Conservation (phyloP, 35 echinoderm and acorn worm species). For the Hemicentrotus pulcherrimus region DNA sequence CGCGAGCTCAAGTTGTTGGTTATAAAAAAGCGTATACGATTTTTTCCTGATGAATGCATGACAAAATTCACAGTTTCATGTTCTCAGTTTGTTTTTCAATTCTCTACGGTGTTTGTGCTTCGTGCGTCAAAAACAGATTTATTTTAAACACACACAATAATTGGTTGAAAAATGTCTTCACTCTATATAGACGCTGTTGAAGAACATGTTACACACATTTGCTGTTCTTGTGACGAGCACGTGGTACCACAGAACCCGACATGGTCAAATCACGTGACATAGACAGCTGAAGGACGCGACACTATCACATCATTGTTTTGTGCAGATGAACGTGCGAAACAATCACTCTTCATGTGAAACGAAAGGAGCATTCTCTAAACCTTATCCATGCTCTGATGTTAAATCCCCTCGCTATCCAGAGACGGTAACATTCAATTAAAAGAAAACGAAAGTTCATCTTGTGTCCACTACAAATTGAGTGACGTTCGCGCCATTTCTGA, state of each 20-base stretch:
- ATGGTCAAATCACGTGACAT: background rate
- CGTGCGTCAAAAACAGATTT: background rate
- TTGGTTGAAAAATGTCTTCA: background rate
- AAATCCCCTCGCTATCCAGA: background rate
- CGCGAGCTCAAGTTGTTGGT: background rate
- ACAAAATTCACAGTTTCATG: conserved; percentile 6
- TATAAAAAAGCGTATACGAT: conserved; percentile 22
- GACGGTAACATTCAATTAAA: background rate
- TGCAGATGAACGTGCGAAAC: conserved; percentile 10
- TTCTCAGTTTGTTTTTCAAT: background rate
- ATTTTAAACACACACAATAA: conserved; percentile 1
- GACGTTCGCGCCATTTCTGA: background rate
- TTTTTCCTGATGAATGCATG: background rate
- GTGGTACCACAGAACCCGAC: background rate
- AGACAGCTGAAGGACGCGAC: background rate
- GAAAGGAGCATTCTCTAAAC: background rate
- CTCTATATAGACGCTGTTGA: background rate
- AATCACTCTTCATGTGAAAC: background rate
- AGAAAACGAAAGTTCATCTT: background rate
- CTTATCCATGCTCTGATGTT: background rate
- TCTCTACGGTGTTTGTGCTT: conserved; percentile 26
- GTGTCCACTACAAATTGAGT: background rate
- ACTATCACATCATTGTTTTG: conserved; percentile 20
- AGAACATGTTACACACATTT: background rate
- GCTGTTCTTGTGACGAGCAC: conserved; percentile 2